A percentile compares a stretch with the other conserved stretches of the same genome.
phyloP scores from a whole-genome alignment of 2,113 vertebrate genomes.

The Bathybates hornii region DNA sequence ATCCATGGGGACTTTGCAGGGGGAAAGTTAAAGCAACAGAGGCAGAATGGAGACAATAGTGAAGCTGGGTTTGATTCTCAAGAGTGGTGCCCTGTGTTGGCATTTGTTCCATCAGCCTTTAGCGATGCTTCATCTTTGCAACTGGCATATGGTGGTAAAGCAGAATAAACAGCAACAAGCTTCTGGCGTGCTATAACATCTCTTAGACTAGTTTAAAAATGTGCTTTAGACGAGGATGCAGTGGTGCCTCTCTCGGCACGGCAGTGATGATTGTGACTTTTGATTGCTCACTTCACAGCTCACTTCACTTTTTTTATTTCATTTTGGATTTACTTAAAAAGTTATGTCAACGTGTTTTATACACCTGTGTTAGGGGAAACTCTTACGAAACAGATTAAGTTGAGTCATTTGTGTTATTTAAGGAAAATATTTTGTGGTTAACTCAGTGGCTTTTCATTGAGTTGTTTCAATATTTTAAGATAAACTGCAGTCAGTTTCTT shows the following conservation, averaged over 20 bases:
- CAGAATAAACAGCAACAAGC: background rate
- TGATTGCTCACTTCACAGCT: background rate
- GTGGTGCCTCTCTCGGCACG: background rate
- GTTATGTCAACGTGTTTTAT: background rate
- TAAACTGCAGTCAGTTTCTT: background rate
- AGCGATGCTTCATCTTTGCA: background rate
- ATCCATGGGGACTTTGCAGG: constrained; percentile 5
- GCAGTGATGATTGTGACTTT: background rate
- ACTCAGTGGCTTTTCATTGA: background rate
- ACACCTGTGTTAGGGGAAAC: background rate
- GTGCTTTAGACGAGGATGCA: background rate
- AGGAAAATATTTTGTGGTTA: background rate
- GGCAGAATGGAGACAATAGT: background rate
- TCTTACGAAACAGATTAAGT: background rate
- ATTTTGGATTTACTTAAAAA: background rate
- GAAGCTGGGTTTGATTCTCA: background rate
- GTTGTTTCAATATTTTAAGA: background rate
- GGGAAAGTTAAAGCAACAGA: background rate
- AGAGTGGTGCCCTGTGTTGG: background rate
- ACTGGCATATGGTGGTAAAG: background rate
- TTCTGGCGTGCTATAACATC: background rate
- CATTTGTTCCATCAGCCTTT: background rate
- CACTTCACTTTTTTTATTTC: background rate
- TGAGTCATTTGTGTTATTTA: background rate
- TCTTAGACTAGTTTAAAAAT: background rate